phyloP scores from a whole-genome alignment of 1,140 invertebrate genomes.

The Drosophila arawakana region DNA sequence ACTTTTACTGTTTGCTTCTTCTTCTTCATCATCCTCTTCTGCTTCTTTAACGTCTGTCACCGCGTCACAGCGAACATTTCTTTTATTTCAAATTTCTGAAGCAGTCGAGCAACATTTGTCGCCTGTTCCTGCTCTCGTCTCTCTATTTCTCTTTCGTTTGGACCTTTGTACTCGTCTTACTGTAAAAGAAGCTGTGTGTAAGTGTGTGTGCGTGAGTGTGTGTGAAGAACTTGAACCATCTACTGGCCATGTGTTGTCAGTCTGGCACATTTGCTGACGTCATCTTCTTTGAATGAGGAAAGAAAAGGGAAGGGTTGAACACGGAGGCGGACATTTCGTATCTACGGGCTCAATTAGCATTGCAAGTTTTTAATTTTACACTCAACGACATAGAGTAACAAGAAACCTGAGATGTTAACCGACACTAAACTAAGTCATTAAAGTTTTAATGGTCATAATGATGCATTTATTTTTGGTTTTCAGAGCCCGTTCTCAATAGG shows the following conservation, averaged over 20 bases:
- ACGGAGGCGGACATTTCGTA: background rate
- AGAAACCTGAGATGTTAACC: conserved; percentile 15
- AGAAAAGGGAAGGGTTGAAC: conserved; percentile 3
- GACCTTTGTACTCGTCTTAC: conserved; percentile 13
- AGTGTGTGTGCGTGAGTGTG: too few species aligned
- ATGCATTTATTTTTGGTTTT: background rate
- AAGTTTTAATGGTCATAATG: conserved; percentile 29
- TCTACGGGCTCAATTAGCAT: conserved; percentile 13
- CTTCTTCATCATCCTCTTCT: too few species aligned
- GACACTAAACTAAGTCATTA: conserved; percentile 35
- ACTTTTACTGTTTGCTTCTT: conserved; percentile 51
- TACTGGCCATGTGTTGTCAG: conserved; percentile 31
- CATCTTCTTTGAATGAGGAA: conserved; percentile 17
- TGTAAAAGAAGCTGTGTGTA: conserved; percentile 24
- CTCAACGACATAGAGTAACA: conserved; percentile 12
- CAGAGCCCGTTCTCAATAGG: too few species aligned
- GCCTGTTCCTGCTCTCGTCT: conserved; percentile 8
- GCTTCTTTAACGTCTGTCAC: conserved; percentile 8
- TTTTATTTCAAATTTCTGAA: conserved; percentile 69
- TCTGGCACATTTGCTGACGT: conserved; percentile 27
- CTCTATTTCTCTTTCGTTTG: background rate
- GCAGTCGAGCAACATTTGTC: conserved; percentile 33
- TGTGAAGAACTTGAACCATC: conserved; percentile 2
- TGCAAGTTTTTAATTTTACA: conserved; percentile 37
- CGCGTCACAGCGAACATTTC: conserved; percentile 47